Conservation (phyloP, 2,888 invertebrate species). For the Phrixothrix hirtus region DNA sequence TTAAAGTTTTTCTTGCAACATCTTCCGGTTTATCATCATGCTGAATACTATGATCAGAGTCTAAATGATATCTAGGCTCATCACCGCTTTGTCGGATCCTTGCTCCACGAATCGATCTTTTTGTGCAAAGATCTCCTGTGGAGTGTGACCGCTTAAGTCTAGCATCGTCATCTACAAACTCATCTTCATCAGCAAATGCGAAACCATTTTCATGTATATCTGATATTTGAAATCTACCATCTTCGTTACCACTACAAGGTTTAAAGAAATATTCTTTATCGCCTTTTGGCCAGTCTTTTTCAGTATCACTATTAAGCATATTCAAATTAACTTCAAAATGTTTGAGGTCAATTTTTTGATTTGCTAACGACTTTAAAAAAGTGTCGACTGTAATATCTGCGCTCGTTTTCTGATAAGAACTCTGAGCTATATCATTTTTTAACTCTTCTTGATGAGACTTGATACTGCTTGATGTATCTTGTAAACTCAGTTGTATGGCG, state of each 20-base stretch:
- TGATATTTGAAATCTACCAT: slow-evolving; percentile 60
- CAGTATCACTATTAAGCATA: slow-evolving; percentile 46
- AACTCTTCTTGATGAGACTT: slow-evolving; percentile 37
- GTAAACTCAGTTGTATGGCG: slow-evolving; percentile 60
- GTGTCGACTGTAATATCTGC: slow-evolving; percentile 61
- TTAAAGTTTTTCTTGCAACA: slow-evolving; percentile 52
- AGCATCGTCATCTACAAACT: slow-evolving; percentile 52
- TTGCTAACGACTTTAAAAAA: slow-evolving; percentile 59
- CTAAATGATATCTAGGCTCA: slow-evolving; percentile 57
- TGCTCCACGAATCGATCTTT: slow-evolving; percentile 48
- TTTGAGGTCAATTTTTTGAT: slow-evolving; percentile 56
- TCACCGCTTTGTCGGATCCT: slow-evolving; percentile 49
- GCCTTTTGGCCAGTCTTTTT: slow-evolving; percentile 36
- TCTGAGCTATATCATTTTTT: slow-evolving; percentile 27
- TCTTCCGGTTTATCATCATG: slow-evolving; percentile 61
- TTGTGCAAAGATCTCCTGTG: slow-evolving; percentile 57
- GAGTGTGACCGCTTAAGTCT: slow-evolving; percentile 57
- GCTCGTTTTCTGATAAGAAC: slow-evolving; percentile 51
- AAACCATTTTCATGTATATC: slow-evolving; percentile 60
- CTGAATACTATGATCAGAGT: slow-evolving; percentile 60
- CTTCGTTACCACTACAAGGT: slow-evolving; percentile 56
- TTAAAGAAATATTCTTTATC: slow-evolving; percentile 52
- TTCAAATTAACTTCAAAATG: slow-evolving; percentile 48
- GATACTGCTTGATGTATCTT: slow-evolving; percentile 50
- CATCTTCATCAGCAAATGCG: slow-evolving; percentile 50